These are phyloP conservation scores for Ditula angustiorana DNA, from an alignment of 2,888 invertebrate genomes.

Conservation along the genomic window DNA sequence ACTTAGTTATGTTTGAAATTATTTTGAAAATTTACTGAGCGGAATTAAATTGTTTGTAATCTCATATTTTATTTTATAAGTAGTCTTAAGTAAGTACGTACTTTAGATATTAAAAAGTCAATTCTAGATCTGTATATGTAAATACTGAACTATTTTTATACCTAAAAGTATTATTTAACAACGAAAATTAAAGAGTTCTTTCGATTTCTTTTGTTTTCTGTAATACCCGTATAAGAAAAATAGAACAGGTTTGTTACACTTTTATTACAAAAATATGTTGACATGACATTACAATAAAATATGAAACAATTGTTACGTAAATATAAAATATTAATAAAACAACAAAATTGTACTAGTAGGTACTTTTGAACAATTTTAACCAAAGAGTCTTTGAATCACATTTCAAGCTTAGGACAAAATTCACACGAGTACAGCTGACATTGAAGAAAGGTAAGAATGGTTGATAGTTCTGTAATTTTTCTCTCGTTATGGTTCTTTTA, in stretches of 20 bases:
- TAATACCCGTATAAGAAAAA: conserved; percentile 27
- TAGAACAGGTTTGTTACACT: conserved; percentile 40
- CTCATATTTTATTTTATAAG: conserved; percentile 25
- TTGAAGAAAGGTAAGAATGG: too few species aligned
- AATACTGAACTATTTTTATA: conserved; percentile 58
- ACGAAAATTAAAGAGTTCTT: conserved; percentile 54
- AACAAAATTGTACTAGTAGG: conserved; percentile 51
- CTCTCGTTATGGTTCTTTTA: neutral
- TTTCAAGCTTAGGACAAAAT: neutral
- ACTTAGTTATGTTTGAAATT: conserved; percentile 14
- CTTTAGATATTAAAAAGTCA: conserved; percentile 30
- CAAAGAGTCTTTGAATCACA: neutral
- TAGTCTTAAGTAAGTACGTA: neutral
- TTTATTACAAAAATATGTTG: conserved; percentile 54
- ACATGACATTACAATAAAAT: conserved; percentile 47
- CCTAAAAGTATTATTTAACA: conserved; percentile 68
- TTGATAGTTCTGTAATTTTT: too few species aligned
- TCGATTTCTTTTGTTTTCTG: neutral
- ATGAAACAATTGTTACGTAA: conserved; percentile 37
- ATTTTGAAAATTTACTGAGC: conserved; percentile 13
- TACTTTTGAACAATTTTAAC: conserved; percentile 31
- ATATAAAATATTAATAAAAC: conserved; percentile 44
- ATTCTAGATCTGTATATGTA: conserved; percentile 50
- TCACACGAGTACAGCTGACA: too few species aligned
- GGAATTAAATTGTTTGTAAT: conserved; percentile 28